These are phyloP conservation scores for Emys orbicularis DNA, from an alignment of 2,797 vertebrate genomes.

Conservation along the genomic window DNA sequence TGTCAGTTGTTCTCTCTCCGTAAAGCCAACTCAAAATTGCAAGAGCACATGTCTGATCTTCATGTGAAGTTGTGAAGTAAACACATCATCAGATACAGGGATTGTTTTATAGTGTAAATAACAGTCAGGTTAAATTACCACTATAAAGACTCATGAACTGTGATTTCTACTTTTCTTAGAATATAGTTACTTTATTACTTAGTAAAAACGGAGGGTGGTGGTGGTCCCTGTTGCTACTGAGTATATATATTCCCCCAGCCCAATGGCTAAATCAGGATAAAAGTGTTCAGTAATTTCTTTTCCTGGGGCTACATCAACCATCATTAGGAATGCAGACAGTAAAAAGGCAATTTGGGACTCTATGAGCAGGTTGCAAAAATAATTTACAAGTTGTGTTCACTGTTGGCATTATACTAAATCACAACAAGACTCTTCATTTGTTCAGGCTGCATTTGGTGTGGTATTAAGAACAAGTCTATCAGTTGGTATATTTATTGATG, in stretches of 20 bases:
- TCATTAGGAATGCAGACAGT: constrained; percentile 75
- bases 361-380: constrained; percentile 75
- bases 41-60: constrained; percentile 51
- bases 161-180: constrained; percentile 49
- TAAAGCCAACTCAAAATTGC: constrained; percentile 35
- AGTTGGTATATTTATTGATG: constrained; percentile 8
- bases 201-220: constrained; percentile 5
- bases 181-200: constrained; percentile 49
- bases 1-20: constrained; percentile 31
- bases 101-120: constrained; percentile 61
- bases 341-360: constrained; percentile 78
- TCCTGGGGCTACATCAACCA: constrained; percentile 60
- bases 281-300: constrained; percentile 61
- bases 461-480: constrained; percentile 55
- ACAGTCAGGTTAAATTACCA: constrained; percentile 51
- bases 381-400: constrained; percentile 77
- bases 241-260: constrained; percentile 9
- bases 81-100: not conserved
- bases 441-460: constrained; percentile 52
- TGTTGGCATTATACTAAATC: constrained; percentile 71
- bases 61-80: not conserved
- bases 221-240: constrained; percentile 17
- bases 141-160: constrained; percentile 41
- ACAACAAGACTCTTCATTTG: constrained; percentile 69
- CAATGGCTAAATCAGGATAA: constrained; percentile 72